Evolutionary conservation across 2,888 invertebrate genomes (phyloP), one percentile per base, ranked within the genome.

Genomic region (Lycophotia porphyrea): DNA sequence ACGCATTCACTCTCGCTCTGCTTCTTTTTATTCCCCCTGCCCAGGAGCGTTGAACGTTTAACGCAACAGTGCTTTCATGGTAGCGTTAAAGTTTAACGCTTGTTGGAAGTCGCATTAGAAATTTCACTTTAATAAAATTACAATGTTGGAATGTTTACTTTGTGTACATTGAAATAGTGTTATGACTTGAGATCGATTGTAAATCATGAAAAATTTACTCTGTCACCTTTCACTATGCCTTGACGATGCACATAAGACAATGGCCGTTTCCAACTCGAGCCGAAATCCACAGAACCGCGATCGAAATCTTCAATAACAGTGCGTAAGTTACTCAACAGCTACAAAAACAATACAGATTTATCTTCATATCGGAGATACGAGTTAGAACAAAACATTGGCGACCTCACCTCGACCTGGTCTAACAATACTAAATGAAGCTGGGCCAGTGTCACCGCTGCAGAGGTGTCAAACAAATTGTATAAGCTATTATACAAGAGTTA

Each of bases 341-440:
- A 60, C 52, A 84, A 58, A 70, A 83, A 83, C 87, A 84, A 83
- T 74, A 68, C 80, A 27, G 18, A 31, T 21, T 83, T 86, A 83
- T 84, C 87, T 84, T 49, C 47, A 47, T 60, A 82, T 85, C 83
- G 39, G 44, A 52, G 52, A 74, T 55, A 58, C 58, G 31, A 71
- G 39, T 44, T 61, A 65, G 31, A 84, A 74, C 86, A 52, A 82
- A 82, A 77, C 78, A 71, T n/a, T 47, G 44, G n/a, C 47, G 71
- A 74, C 72, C 55, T 88, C 74, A 84, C 86, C 88, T 86, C 88
- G 86, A 86, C 86, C 85, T 36, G 79, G 13, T 73, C 69, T 83
- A 88, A 88, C 84, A 84, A 84, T 87, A 84, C 87, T 84, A 73
- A 86, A 49, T 49, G 65, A 64, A 49, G 70, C 74, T 66, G 71